phyloP scores from a whole-genome alignment of 1,140 invertebrate genomes.

The Bombus consobrinus region DNA sequence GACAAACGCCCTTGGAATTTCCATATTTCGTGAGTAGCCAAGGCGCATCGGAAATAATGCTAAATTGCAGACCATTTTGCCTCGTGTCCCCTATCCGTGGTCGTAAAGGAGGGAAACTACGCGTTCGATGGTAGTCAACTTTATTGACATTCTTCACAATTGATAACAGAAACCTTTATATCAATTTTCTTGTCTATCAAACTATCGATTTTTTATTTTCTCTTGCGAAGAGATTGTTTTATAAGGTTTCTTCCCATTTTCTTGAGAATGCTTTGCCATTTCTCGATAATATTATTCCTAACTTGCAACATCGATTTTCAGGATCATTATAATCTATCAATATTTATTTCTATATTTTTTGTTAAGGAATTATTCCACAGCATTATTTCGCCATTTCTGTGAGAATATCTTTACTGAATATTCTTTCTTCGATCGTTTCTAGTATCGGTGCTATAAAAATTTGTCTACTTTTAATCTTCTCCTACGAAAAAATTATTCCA shows the following conservation, averaged over 20 bases:
- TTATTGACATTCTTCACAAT: neutral
- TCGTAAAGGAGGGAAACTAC: neutral
- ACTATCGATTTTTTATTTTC: neutral
- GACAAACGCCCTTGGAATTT: constrained; percentile 57
- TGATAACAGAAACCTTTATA: neutral
- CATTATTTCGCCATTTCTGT: too few species aligned
- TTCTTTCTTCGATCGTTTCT: too few species aligned
- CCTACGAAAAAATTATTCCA: neutral
- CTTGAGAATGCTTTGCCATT: neutral
- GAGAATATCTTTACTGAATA: too few species aligned
- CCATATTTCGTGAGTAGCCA: constrained; percentile 34
- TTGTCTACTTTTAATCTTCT: too few species aligned
- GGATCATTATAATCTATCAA: too few species aligned
- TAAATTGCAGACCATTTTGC: constrained; percentile 39
- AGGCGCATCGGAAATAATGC: constrained; percentile 19
- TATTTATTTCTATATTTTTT: too few species aligned
- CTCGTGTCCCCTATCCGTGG: neutral
- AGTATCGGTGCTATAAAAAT: too few species aligned
- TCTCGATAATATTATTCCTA: neutral
- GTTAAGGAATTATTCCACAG: too few species aligned
- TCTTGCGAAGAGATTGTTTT: too few species aligned
- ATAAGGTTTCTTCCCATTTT: too few species aligned
- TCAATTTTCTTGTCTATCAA: neutral
- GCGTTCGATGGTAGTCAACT: neutral
- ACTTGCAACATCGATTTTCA: too few species aligned